phyloP scores from a whole-genome alignment of 2,797 vertebrate species.

The Hydrocynus forskahlii region DNA sequence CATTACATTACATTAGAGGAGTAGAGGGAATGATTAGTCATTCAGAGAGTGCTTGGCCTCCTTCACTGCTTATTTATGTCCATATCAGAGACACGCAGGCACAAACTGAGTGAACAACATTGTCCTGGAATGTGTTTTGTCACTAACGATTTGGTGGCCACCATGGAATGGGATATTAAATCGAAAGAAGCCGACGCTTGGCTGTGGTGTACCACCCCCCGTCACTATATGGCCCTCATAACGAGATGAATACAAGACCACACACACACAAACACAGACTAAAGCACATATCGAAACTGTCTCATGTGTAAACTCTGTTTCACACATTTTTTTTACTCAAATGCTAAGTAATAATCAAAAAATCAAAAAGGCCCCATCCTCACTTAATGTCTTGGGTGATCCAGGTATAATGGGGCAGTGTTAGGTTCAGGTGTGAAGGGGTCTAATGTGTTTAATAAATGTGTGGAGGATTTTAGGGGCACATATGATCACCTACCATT shows the following conservation, averaged over 20 bases:
- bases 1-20: conserved; percentile 17
- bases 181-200: conserved; percentile 57
- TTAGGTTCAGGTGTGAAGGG: too few species aligned
- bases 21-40: conserved; percentile 49
- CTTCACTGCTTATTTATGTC: conserved; percentile 63
- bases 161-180: conserved; percentile 66
- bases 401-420: too few species aligned
- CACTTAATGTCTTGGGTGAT: too few species aligned
- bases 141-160: conserved; percentile 59
- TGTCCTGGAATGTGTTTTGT: conserved; percentile 63
- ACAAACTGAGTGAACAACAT: conserved; percentile 56
- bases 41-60: conserved; percentile 46
- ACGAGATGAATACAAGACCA: conserved; percentile 45
- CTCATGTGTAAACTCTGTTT: too few species aligned
- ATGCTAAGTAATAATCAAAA: too few species aligned
- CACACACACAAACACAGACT: conserved; percentile 14
- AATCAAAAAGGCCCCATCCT: too few species aligned
- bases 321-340: too few species aligned
- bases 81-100: conserved; percentile 57
- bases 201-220: neutral
- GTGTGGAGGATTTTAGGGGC: too few species aligned
- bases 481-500: too few species aligned
- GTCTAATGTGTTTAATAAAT: too few species aligned
- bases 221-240: too few species aligned
- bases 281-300: too few species aligned